Base-by-base conservation (phyloP, 1,140 invertebrate species). In the Penaeus vannamei region DNA sequence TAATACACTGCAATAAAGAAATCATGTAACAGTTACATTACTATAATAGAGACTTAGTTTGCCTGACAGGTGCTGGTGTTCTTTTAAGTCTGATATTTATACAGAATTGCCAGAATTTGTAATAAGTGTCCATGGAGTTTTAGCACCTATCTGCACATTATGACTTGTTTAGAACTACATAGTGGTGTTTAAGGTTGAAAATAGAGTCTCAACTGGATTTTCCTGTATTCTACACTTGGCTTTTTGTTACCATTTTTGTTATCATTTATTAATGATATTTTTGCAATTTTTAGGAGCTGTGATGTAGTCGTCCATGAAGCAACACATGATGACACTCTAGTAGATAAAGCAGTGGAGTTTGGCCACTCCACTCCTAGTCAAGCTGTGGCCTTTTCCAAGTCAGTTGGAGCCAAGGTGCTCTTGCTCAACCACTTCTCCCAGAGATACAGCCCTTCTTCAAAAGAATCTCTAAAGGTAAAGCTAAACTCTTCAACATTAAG, bases 311-410 rank as follows among this genome's bases (percentile, higher is more conserved):
- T 94, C 66, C 94, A 94, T 91, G 94, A 94, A 92, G 93, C 93
- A 14, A 94, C 94, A 10, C 85, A 93, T 19, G 92, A 93, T 60
- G 92, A 94, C 85, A 89, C 87, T 62, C 81, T 93, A 7, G 88
- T 91, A 79, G 92, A 93, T 72, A 93, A 92, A 86, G 93, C 93
- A 62, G 64, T 93, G 36, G 92, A 93, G 79, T 92, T 92, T 92
- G 94, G 94, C 20, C 94, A 94, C 91, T 94, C 94, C 26, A 94
- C 94, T 29, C 93, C 94, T 82, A 90, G 84, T 76, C 93, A 93
- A 93, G 93, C 93, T 69, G 93, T 92, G 29, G 79, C 88, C 59
- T 92, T 94, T 91, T 93, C 93, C 32, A 90, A 92, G 46, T 46
- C 84, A 14, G 91, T 93, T 29, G 85, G 91, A 82, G 93, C 92